Percentiles rank a stretch among this genome's conserved stretches.
phyloP scores from a whole-genome alignment of 2,888 invertebrate species.

The Drosophila mayaguana region DNA sequence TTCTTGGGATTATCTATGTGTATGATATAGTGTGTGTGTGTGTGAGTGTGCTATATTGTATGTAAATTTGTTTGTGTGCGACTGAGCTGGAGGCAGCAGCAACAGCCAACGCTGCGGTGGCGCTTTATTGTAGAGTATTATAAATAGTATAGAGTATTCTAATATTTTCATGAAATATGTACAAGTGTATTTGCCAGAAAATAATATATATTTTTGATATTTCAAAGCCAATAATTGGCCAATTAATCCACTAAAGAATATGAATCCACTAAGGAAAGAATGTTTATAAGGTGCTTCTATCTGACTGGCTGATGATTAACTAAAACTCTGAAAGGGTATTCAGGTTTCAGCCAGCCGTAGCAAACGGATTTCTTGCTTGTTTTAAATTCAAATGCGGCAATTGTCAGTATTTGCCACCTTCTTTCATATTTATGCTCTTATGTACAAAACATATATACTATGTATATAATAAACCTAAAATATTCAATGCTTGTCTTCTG shows the following conservation, averaged over 20 bases:
- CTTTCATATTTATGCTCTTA: conserved; percentile 48
- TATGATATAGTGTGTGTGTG: neutral
- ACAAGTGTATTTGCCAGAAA: no score
- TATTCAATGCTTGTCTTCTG: conserved; percentile 73
- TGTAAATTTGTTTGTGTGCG: conserved; percentile 28
- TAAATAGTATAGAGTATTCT: neutral
- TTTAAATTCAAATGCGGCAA: conserved; percentile 72
- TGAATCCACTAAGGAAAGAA: no score
- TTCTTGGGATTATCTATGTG: conserved; percentile 69
- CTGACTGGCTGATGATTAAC: neutral
- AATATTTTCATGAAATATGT: neutral
- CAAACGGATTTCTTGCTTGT: neutral
- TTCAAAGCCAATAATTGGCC: neutral
- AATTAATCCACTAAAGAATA: neutral
- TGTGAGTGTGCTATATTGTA: conserved; percentile 15
- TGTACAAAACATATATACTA: conserved; percentile 13
- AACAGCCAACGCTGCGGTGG: conserved; percentile 53
- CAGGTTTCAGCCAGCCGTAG: neutral
- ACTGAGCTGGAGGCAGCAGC: conserved; percentile 4
- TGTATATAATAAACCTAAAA: conserved; percentile 71
- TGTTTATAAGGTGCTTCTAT: neutral
- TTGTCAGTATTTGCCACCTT: conserved; percentile 51
- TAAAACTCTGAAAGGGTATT: neutral
- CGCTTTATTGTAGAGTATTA: conserved; percentile 44
- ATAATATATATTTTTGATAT: no score